These are phyloP conservation scores for Mesitornis unicolor DNA, from an alignment of 2,113 vertebrate species.

Conservation along the genomic window DNA sequence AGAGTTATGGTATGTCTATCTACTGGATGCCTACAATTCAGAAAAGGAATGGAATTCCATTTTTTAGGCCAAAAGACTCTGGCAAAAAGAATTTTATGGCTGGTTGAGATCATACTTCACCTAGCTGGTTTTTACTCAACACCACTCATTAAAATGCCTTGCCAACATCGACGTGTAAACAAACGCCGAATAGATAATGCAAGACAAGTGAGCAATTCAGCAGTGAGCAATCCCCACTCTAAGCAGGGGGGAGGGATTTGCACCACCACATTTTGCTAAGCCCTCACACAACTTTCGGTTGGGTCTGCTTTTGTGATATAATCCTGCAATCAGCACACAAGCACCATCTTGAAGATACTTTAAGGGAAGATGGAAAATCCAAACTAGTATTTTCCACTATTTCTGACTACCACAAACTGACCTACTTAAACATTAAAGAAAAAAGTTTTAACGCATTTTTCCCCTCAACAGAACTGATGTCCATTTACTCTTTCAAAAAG, in stretches of 20 bases:
- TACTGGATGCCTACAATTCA: not conserved
- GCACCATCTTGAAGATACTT: conserved; percentile 33
- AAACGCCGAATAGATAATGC: not conserved
- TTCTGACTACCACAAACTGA: not conserved
- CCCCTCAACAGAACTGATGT: not conserved
- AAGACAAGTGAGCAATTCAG: not conserved
- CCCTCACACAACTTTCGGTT: not conserved
- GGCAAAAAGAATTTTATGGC: not conserved
- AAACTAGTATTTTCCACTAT: conserved; percentile 30
- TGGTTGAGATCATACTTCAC: not conserved
- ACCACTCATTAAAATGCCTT: not conserved
- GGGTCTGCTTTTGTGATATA: conserved; percentile 53
- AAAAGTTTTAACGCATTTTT: not conserved
- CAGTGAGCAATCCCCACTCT: not conserved
- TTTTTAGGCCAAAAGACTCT: not conserved
- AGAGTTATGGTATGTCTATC: not conserved
- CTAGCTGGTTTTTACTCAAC: not conserved
- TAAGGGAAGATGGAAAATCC: conserved; percentile 40
- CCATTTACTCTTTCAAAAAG: not conserved
- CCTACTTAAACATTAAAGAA: conserved; percentile 23
- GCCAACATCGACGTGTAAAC: not conserved
- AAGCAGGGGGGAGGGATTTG: not conserved
- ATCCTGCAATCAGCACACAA: conserved; percentile 31
- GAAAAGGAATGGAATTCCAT: not conserved
- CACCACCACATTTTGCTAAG: not conserved